A percentile compares a stretch with the other conserved stretches of the same genome.
Conservation (phyloP, 2,113 vertebrate species). For the Otis tarda region DNA sequence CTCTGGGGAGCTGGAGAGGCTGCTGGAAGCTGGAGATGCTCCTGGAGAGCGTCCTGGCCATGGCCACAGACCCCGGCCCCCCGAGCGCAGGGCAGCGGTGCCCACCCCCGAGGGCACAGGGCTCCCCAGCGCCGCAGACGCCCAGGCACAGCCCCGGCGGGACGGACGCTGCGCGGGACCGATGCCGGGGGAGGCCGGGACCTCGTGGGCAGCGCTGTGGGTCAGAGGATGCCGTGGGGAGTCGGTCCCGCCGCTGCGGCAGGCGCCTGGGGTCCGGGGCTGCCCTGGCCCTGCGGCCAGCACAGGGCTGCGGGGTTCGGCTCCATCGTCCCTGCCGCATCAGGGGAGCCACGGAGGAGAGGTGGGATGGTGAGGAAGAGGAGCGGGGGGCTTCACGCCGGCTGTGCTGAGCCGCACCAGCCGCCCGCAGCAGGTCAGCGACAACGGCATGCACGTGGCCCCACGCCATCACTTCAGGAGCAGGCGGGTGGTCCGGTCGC, state of each 20-base stretch:
- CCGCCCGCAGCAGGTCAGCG: not conserved
- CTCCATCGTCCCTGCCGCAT: not conserved
- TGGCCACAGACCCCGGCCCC: not conserved
- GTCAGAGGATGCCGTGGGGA: not conserved
- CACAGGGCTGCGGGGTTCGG: not conserved
- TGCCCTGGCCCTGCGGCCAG: not conserved
- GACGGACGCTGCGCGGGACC: accelerated
- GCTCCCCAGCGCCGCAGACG: accelerated
- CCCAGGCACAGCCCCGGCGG: not conserved
- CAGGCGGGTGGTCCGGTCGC: not conserved
- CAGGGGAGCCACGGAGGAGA: not conserved
- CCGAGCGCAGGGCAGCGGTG: not conserved
- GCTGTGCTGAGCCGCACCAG: not conserved
- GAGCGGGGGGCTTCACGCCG: accelerated
- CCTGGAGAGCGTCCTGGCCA: not conserved
- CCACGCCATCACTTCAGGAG: not conserved
- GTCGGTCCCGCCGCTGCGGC: accelerated
- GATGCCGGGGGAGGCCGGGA: not conserved
- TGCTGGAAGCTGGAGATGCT: not conserved
- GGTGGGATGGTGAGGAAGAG: not conserved
- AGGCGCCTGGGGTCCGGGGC: not conserved
- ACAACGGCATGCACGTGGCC: accelerated
- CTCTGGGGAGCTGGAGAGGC: not conserved
- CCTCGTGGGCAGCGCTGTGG: accelerated
- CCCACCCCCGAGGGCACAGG: not conserved